Percentiles rank a stretch among this genome's conserved stretches.
Evolutionary conservation across 2,113 vertebrate species (phyloP).

Genomic region (Mola mola): DNA sequence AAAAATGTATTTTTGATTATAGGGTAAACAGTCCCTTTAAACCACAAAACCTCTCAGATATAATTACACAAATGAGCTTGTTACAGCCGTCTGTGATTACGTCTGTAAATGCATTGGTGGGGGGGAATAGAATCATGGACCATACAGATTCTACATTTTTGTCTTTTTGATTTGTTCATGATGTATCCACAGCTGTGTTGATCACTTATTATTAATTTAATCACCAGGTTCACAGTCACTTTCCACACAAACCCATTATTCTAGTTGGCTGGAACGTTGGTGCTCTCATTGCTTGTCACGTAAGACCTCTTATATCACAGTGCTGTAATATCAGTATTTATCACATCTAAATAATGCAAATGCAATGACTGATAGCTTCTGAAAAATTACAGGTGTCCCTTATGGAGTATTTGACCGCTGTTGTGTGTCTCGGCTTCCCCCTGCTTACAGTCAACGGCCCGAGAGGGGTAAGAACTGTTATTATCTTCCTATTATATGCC

Average conservation of each 20-base stretch:
- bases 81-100: no score
- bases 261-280: slow-evolving; percentile 97
- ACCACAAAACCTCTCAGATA: no score
- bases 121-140: no score
- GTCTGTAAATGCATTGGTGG: no score
- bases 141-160: background rate
- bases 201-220: slow-evolving; percentile 17
- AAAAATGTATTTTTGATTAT: no score
- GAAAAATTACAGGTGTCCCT: slow-evolving; percentile 87
- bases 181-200: slow-evolving; percentile 10
- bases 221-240: slow-evolving; percentile 92
- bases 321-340: background rate
- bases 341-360: background rate
- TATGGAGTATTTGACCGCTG: slow-evolving; percentile 93
- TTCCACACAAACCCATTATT: slow-evolving; percentile 94
- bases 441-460: slow-evolving; percentile 91
- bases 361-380: background rate
- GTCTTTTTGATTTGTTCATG: background rate
- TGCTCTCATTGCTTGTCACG: slow-evolving; percentile 94
- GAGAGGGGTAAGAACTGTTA: slow-evolving; percentile 87
- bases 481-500: background rate
- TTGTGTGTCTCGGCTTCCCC: slow-evolving; percentile 95
- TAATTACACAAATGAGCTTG: no score
- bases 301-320: slow-evolving; percentile 74
- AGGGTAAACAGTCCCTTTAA: no score